Evolutionary conservation across 2,797 vertebrate species (phyloP).

Genomic region (Scarus forsteni): DNA sequence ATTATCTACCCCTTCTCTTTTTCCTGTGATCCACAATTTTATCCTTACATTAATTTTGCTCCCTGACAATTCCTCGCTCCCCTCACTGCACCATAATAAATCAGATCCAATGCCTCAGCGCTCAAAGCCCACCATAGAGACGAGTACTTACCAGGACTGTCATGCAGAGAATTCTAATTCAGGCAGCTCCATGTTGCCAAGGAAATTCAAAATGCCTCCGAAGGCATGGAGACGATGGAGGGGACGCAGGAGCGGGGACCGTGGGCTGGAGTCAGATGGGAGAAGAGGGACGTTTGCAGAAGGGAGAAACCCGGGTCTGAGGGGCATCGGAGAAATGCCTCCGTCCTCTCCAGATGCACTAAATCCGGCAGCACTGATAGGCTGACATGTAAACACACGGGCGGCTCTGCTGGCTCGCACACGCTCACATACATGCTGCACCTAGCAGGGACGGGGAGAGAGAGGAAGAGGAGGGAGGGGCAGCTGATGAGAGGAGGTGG

Average conservation of each 20-base stretch:
- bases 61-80: constrained; percentile 66
- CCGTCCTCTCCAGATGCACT: constrained; percentile 76
- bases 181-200: constrained; percentile 87
- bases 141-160: constrained; percentile 87
- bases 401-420: constrained; percentile 75
- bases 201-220: constrained; percentile 84
- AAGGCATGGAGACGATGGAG: constrained; percentile 74
- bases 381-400: constrained; percentile 81
- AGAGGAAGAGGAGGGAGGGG: constrained; percentile 63
- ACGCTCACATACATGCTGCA: constrained; percentile 82
- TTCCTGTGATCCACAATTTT: constrained; percentile 53
- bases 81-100: constrained; percentile 81
- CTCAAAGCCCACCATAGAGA: constrained; percentile 78
- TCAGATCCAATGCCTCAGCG: constrained; percentile 72
- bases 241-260: constrained; percentile 56
- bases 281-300: constrained; percentile 41
- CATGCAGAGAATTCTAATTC: constrained; percentile 89
- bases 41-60: constrained; percentile 69
- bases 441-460: constrained; percentile 72
- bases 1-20: constrained; percentile 39
- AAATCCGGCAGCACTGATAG: constrained; percentile 78
- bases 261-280: constrained; percentile 46
- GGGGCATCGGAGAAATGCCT: constrained; percentile 75
- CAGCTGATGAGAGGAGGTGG: constrained; percentile 72
- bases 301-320: constrained; percentile 67